Evolutionary conservation across 2,888 invertebrate species (phyloP).

Genomic region (Orgyia antiqua): DNA sequence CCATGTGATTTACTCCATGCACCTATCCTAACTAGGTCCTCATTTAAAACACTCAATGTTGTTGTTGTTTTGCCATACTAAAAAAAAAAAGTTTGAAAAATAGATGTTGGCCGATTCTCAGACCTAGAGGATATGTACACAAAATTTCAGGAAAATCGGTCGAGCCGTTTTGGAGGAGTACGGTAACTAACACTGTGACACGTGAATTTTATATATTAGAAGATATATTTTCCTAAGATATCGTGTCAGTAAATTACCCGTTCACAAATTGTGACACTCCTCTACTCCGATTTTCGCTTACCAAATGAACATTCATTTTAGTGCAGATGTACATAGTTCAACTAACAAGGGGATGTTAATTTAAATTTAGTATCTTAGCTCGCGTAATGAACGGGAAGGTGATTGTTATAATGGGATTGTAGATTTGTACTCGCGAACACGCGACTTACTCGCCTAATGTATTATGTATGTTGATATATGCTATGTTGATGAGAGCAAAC

Average conservation of each 20-base stretch:
- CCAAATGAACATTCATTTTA: conserved; percentile 66
- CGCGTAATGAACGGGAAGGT: conserved; percentile 74
- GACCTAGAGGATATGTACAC: too few species aligned
- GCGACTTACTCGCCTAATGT: conserved; percentile 11
- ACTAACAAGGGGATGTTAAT: conserved; percentile 76
- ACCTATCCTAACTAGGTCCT: too few species aligned
- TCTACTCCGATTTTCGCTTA: conserved; percentile 44
- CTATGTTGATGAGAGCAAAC: conserved; percentile 16
- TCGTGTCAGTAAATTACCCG: conserved; percentile 10
- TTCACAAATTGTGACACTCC: conserved; percentile 26
- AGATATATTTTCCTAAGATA: background rate
- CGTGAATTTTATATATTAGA: too few species aligned
- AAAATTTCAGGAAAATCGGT: too few species aligned
- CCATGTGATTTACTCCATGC: too few species aligned
- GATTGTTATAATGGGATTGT: conserved; percentile 74
- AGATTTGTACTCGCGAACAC: conserved; percentile 35
- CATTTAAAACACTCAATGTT: too few species aligned
- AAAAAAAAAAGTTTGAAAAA: too few species aligned
- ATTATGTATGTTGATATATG: conserved; percentile 11
- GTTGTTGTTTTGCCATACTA: too few species aligned
- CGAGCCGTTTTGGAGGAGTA: too few species aligned
- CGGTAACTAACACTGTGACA: too few species aligned
- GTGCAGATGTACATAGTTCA: conserved; percentile 63
- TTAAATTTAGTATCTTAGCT: conserved; percentile 75
- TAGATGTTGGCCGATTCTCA: too few species aligned